These are phyloP conservation scores for Phrixothrix hirtus DNA, from an alignment of 2,888 invertebrate species.

Conservation along the genomic window DNA sequence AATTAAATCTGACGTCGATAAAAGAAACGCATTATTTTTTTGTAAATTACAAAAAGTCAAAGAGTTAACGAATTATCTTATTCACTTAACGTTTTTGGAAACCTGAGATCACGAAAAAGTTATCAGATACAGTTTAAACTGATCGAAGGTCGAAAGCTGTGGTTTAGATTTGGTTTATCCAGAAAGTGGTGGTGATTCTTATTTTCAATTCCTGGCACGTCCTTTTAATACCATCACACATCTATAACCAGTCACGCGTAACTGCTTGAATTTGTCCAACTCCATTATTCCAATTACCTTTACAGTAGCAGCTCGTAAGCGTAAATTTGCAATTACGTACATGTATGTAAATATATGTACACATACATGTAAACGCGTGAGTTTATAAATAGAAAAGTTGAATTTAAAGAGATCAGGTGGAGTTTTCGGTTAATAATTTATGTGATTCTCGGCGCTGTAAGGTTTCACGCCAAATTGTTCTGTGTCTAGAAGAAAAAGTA, in stretches of 20 bases:
- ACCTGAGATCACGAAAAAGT: slow-evolving; percentile 15
- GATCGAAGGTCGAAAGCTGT: slow-evolving; percentile 33
- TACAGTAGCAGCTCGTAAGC: slow-evolving; percentile 22
- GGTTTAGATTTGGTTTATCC: slow-evolving; percentile 43
- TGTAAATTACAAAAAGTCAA: too few species aligned
- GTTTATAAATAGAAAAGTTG: too few species aligned
- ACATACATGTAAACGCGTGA: too few species aligned
- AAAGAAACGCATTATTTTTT: too few species aligned
- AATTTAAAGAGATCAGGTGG: slow-evolving; percentile 14
- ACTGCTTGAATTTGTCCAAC: slow-evolving; percentile 50
- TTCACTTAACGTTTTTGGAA: slow-evolving; percentile 3
- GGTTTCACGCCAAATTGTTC: slow-evolving; percentile 36
- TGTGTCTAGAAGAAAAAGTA: slow-evolving; percentile 34
- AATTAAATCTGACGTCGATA: too few species aligned
- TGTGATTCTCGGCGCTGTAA: slow-evolving; percentile 14
- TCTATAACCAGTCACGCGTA: slow-evolving; percentile 50
- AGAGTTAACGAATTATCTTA: not conserved
- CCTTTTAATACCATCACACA: slow-evolving; percentile 55
- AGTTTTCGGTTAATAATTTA: slow-evolving; percentile 12
- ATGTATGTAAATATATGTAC: not conserved
- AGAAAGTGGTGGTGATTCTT: slow-evolving; percentile 51
- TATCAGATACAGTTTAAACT: slow-evolving; percentile 21
- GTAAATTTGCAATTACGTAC: not conserved
- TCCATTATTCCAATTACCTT: slow-evolving; percentile 33
- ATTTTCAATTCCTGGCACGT: slow-evolving; percentile 55